phyloP scores from a whole-genome alignment of 2,888 invertebrate genomes.

The Eretmocerus hayati region DNA sequence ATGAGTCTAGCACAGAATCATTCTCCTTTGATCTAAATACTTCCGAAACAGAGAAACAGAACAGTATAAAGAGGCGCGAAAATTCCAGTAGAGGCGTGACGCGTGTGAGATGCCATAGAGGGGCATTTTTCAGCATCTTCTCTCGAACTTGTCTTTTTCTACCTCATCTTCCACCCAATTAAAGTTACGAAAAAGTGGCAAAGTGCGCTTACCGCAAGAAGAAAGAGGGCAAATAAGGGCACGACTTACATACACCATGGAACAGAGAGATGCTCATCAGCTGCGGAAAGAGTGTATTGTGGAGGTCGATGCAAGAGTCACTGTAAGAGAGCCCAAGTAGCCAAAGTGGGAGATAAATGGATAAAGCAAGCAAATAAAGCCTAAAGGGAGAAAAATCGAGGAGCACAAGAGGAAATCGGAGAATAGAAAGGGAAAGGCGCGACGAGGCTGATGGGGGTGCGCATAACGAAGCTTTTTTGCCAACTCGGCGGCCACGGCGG shows the following conservation, averaged over 20 bases:
- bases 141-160: not conserved
- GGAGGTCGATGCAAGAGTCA: conserved; percentile 5
- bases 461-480: conserved; percentile 18
- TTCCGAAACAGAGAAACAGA: too few species aligned
- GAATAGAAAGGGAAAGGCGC: conserved; percentile 15
- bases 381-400: conserved; percentile 17
- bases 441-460: too few species aligned
- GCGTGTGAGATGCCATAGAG: too few species aligned
- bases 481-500: conserved; percentile 14
- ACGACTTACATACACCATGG: not conserved
- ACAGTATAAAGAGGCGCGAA: too few species aligned
- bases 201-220: conserved; percentile 1
- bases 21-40: too few species aligned
- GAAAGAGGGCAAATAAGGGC: not conserved
- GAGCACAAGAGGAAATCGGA: conserved; percentile 12
- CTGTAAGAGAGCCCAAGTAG: conserved; percentile 5
- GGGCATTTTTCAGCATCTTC: not conserved
- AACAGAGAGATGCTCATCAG: conserved; percentile 14
- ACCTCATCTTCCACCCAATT: conserved; percentile 14
- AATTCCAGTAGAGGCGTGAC: too few species aligned
- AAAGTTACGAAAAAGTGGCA: conserved; percentile 6
- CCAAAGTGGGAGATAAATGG: conserved; percentile 23
- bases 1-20: too few species aligned
- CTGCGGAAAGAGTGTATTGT: conserved; percentile 11
- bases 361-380: conserved; percentile 19